Conservation (phyloP, 2,888 invertebrate species). For the Aphidoletes aphidimyza region DNA sequence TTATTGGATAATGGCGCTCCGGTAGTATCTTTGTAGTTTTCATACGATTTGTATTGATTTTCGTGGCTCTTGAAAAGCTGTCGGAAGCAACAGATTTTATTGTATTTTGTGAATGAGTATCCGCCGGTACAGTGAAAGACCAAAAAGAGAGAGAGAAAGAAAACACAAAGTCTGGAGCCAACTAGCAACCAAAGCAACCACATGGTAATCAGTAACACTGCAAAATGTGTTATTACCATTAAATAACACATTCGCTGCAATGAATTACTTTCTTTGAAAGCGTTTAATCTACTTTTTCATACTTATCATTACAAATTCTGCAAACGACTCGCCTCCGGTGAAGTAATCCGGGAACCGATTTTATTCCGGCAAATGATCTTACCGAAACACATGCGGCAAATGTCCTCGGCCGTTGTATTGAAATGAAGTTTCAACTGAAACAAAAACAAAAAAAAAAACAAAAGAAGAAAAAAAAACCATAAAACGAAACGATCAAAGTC, state of each 20-base stretch:
- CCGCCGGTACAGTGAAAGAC: background rate
- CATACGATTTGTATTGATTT: background rate
- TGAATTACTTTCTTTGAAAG: conserved; percentile 24
- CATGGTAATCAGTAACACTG: background rate
- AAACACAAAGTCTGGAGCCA: too few relatives aligned
- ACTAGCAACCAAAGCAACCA: too few relatives aligned
- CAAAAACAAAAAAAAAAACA: too few relatives aligned
- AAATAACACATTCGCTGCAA: conserved; percentile 36
- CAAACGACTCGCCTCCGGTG: background rate
- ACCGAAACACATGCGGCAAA: background rate
- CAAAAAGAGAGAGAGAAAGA: too few relatives aligned
- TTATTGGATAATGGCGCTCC: conserved; percentile 10
- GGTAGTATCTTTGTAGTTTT: background rate
- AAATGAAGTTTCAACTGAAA: too few relatives aligned
- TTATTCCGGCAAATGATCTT: background rate
- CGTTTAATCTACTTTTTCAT: background rate
- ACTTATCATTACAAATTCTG: background rate
- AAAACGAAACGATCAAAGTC: too few relatives aligned
- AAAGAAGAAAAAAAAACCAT: too few relatives aligned
- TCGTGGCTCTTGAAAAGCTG: background rate
- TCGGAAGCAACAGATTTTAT: conserved; percentile 19
- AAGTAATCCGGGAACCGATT: background rate
- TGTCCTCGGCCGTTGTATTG: conserved; percentile 16
- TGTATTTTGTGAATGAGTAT: background rate
- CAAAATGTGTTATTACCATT: conserved; percentile 2